phyloP scores from a whole-genome alignment of 2,113 vertebrate species.

The Poecilia latipinna region DNA sequence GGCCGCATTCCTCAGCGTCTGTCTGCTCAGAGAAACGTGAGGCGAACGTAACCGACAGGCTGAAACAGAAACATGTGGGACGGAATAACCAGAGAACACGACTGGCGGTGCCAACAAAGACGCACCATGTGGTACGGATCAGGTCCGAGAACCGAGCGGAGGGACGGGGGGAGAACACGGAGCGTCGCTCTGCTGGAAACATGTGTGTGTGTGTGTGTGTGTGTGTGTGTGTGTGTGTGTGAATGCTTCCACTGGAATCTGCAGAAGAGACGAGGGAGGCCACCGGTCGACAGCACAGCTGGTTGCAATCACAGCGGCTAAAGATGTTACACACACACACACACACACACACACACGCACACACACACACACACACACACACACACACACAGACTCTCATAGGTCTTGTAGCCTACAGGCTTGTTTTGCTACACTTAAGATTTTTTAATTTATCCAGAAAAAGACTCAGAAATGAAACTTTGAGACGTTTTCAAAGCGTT shows the following conservation, averaged over 20 bases:
- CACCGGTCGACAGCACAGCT: slow-evolving; percentile 45
- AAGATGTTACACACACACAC: slow-evolving; percentile 9
- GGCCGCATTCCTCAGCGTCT: neutral
- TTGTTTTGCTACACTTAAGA: neutral
- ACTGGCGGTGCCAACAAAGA: slow-evolving; percentile 7
- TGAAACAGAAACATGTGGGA: slow-evolving; percentile 11
- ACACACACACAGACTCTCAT: slow-evolving; percentile 6
- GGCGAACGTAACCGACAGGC: neutral
- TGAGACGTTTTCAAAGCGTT: neutral
- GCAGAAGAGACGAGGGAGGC: slow-evolving; percentile 58
- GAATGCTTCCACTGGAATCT: slow-evolving; percentile 57
- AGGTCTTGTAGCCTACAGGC: slow-evolving; percentile 16
- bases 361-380: slow-evolving; percentile 3
- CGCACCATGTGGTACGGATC: neutral
- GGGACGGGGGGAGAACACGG: neutral
- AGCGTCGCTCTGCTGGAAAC: too few relatives aligned
- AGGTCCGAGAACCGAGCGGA: neutral
- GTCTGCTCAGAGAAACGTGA: neutral
- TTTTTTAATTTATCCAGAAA: neutral
- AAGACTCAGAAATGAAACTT: neutral
- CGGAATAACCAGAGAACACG: slow-evolving; percentile 29
- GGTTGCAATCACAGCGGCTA: slow-evolving; percentile 18
- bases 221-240: slow-evolving; percentile 20
- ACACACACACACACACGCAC: slow-evolving; percentile 2
- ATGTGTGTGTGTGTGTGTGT: slow-evolving; percentile 24